Evolutionary conservation across 1,140 invertebrate genomes (phyloP), one percentile per base, ranked within the genome.

Genomic region (Bactericera cockerelli): DNA sequence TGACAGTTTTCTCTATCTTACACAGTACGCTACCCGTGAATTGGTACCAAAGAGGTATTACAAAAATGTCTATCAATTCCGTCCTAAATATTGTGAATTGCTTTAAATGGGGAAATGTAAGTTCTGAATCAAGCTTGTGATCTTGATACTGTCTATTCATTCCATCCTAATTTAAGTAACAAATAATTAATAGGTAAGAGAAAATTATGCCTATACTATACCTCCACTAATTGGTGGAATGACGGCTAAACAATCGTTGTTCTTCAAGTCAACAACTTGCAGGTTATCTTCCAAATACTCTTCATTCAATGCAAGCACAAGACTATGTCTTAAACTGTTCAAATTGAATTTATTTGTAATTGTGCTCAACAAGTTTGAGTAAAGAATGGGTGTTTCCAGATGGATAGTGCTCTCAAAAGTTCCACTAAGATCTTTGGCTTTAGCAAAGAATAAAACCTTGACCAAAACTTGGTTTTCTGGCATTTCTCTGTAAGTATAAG

Each of bases 371-470:
- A 91, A 72, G 59, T 81, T 67, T 10, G 66, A 55, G 61, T 76
- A 78, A 22, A 74, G 71, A 56, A 80, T 69, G 63, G 69, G 69
- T 21, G 69, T 63, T 1, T 75, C 67, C 16, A 89, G 60, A 25
- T 61, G 57, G 62, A 84, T 68, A 16, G 64, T 69, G 22, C 74
- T 70, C 64, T 82, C 75, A 42, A 72, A 73, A 28, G 73, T 69
- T 58, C 85, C 84, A 59, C 79, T 75, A 59, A 92, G 69, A 71
- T 94, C 90, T 68, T 83, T 82, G 57, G 89, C 84, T 76, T 86
- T 84, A 13, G 88, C 89, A 73, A 93, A 93, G 73, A 94, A 91
- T 63, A 92, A 70, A 49, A 93, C 65, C 70, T 79, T 83, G 49
- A 88, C 77, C 21, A 33, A 54, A 16, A 67, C 65, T 25, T 58